Evolutionary conservation across 2,113 vertebrate species (phyloP).

Genomic region (Clarias macrocephalus): DNA sequence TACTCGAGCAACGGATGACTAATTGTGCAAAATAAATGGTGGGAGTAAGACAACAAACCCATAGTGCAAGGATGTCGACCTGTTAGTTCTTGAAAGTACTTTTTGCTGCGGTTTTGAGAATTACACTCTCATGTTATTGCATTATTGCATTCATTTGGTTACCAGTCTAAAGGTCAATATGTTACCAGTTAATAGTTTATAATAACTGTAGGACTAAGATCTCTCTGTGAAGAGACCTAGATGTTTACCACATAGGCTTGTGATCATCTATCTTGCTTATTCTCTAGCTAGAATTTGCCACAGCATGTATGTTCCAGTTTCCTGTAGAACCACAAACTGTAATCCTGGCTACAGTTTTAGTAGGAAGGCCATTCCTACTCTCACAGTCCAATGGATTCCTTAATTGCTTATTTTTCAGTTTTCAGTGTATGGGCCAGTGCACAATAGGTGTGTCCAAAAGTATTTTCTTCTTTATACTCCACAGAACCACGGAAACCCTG

Average conservation of each 20-base stretch:
- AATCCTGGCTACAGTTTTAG: conserved; percentile 29
- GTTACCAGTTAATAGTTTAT: neutral
- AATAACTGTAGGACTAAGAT: neutral
- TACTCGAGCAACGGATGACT: conserved; percentile 59
- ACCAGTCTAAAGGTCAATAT: neutral
- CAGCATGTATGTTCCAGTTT: neutral
- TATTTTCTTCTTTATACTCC: conserved; percentile 1
- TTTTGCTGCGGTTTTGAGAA: neutral
- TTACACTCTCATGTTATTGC: neutral
- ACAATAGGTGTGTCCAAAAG: conserved; percentile 16
- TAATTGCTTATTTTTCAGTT: neutral
- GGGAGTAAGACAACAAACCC: conserved; percentile 3
- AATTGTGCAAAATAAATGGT: conserved; percentile 68
- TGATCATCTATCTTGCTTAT: neutral
- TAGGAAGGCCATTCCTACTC: neutral
- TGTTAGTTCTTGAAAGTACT: neutral
- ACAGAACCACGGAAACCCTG: conserved; percentile 34
- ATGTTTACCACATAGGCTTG: neutral
- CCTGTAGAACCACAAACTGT: neutral
- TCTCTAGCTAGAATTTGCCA: neutral
- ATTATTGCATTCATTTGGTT: neutral
- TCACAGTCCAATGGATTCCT: conserved; percentile 38
- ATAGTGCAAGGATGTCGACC: neutral
- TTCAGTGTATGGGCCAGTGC: neutral
- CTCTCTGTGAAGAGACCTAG: neutral